Evolutionary conservation across 2,888 invertebrate species (phyloP).

Genomic region (Ceriagrion tenellum): DNA sequence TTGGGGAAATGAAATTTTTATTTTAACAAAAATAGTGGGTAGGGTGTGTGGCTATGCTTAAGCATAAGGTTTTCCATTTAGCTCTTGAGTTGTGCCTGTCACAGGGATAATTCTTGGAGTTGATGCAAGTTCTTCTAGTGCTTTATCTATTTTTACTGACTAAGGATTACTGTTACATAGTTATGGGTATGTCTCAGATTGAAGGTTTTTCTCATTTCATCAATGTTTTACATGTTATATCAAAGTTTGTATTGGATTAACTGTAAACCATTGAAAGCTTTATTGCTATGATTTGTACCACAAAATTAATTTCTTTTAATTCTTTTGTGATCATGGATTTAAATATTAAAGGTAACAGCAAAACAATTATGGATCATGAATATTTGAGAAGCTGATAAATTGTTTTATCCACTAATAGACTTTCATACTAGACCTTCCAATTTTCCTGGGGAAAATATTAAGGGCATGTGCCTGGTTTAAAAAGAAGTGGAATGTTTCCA

Average conservation of each 20-base stretch:
- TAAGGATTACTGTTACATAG: background rate
- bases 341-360: background rate
- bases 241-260: slow-evolving; percentile 10
- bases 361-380: background rate
- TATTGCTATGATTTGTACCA: background rate
- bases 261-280: slow-evolving; percentile 29
- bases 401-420: background rate
- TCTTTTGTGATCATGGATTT: background rate
- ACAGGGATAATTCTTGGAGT: background rate
- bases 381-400: background rate
- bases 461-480: background rate
- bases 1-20: background rate
- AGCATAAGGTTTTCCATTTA: background rate
- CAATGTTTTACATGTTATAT: slow-evolving; percentile 28
- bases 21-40: background rate
- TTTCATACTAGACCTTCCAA: background rate
- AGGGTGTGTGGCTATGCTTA: slow-evolving; percentile 8
- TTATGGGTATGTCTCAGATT: background rate
- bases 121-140: background rate
- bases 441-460: background rate
- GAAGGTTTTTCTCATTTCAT: background rate
- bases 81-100: background rate
- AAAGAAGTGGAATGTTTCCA: background rate
- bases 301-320: background rate
- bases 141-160: background rate